phyloP scores from a whole-genome alignment of 2,113 vertebrate genomes.

The Suricata suricatta region DNA sequence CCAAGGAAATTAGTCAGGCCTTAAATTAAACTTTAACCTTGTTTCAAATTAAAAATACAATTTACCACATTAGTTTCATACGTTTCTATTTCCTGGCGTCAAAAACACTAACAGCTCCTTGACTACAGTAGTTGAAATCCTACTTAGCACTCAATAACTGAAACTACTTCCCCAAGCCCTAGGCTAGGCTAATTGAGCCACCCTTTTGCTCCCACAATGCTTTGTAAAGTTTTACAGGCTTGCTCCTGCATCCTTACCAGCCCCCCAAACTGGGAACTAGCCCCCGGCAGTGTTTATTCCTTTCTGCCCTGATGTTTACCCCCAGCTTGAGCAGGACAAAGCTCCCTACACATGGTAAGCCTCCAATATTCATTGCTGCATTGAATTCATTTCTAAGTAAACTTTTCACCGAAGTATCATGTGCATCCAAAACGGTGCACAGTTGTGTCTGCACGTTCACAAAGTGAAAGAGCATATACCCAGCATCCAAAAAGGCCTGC shows the following conservation, averaged over 20 bases:
- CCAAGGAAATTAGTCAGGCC: constrained; percentile 70
- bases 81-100: constrained; percentile 68
- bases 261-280: background rate
- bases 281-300: background rate
- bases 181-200: background rate
- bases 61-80: constrained; percentile 72
- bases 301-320: background rate
- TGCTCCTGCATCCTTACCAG: background rate
- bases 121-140: constrained; percentile 14
- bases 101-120: constrained; percentile 38
- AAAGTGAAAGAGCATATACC: background rate
- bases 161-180: background rate
- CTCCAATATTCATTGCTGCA: background rate
- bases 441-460: background rate
- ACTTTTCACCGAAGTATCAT: background rate
- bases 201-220: background rate
- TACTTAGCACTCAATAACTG: background rate
- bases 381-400: background rate
- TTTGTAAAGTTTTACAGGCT: background rate
- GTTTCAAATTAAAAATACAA: constrained; percentile 74
- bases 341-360: background rate
- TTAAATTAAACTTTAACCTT: constrained; percentile 75
- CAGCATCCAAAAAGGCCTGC: background rate
- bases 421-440: background rate
- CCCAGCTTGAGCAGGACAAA: background rate